phyloP scores from a whole-genome alignment of 2,888 invertebrate genomes.

The Hypolimnas misippus region DNA sequence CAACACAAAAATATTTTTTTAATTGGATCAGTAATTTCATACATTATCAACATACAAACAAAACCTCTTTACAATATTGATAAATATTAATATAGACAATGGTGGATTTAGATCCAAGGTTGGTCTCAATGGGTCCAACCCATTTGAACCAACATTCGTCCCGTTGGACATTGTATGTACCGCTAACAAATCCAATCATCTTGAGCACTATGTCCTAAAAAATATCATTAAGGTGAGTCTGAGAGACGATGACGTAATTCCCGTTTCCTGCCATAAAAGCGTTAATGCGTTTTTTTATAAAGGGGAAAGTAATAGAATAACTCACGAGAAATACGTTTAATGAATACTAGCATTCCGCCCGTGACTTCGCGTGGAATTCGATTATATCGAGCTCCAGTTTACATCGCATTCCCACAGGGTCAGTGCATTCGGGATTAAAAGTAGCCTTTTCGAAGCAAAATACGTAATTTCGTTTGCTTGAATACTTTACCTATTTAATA shows the following conservation, averaged over 20 bases:
- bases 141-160: background rate
- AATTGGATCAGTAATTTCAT: too few relatives aligned
- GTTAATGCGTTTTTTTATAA: background rate
- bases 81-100: too few relatives aligned
- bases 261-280: background rate
- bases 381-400: too few relatives aligned
- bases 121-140: background rate
- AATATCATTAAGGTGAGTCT: slow-evolving; percentile 8
- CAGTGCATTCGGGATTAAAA: too few relatives aligned
- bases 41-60: too few relatives aligned
- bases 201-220: background rate
- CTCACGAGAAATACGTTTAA: background rate
- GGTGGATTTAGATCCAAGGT: background rate
- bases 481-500: too few relatives aligned
- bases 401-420: too few relatives aligned
- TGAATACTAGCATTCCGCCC: background rate
- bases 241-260: background rate
- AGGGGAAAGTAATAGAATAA: background rate
- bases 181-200: background rate
- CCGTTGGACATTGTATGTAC: background rate
- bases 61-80: too few relatives aligned
- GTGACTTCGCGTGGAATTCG: too few relatives aligned
- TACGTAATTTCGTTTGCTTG: too few relatives aligned
- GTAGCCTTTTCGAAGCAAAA: too few relatives aligned
- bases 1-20: too few relatives aligned